Base-by-base conservation (phyloP, 2,888 invertebrate genomes). In the Nomada goodeniana region DNA sequence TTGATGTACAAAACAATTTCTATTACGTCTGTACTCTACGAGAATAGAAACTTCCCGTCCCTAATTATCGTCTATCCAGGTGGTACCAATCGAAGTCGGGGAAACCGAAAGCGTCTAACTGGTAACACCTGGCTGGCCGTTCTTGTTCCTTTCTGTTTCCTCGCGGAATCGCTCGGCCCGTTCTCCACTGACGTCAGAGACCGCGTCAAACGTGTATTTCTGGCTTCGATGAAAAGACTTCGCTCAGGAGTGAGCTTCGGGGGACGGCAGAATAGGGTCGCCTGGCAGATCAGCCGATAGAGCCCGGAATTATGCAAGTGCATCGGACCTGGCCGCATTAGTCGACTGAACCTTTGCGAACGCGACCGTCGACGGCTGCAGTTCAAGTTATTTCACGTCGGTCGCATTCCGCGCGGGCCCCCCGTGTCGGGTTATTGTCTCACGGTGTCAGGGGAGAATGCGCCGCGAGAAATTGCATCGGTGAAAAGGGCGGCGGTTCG, bases 301-400 rank as follows among this genome's bases (percentile, higher is more conserved):
- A 67, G 65, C 52, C 67, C 61, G 69, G 80, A 55, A 86, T 83
- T 80, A 83, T 76, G 83, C 83, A 69, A 80, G 80, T 61, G 76
- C 76, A 80, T 85, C 75, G 57, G 61, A 55, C 74, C 47, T 60
- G 63, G 64, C 3, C 60, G 36, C 76, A 74, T 84, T 75, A 71
- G 73, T 70, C 57, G 29, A 18, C 29, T 10, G 71, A 52, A 76
- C 47, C 78, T 84, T 80, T 79, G 47, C 65, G 74, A 76, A 72
- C 44, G 63, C 68, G 57, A 61, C 55, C 70, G 69, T 81, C 55
- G 75, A 77, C 67, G 61, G 60, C 61, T 69, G 65, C 23, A 78
- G 57, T 69, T 82, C 84, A n/a, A 29, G 85, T 85, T 85, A 78
- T 82, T 82, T 85, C 77, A 73, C 76, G 76, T 76, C 53, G 60